Base-by-base conservation (phyloP, 2,888 invertebrate species). In the Nomada hirtipes region DNA sequence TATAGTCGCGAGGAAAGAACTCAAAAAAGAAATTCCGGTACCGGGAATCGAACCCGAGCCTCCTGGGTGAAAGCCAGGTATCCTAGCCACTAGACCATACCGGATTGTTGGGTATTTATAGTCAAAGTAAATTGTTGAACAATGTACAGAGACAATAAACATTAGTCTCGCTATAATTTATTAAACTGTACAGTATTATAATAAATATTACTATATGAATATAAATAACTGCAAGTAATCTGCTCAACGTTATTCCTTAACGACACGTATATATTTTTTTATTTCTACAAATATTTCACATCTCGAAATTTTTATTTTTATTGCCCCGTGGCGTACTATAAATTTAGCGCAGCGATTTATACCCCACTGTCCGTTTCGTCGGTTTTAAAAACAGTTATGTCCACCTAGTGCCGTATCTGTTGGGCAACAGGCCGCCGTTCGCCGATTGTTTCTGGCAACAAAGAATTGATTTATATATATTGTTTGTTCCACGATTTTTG, bases 21-120 rank as follows among this genome's bases (percentile, higher is more conserved):
- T 18, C 2, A 20, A 70, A 79, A 78, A 79, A 73, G 60, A 78
- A 63, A 13, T 87, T 88, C 89, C 88, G 89, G 89, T 89, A 88
- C 89, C 87, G 89, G 88, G 88, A 89, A 88, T 88, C 88, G 89
- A 88, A 95, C 95, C 95, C 95, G 95, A 95, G 95, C 95, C 95
- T 95, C 94, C 95, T 95, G 95, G 95, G 95, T 95, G 95, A 95
- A 94, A 95, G 94, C 95, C 95, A 95, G 95, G 94, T 95, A 95
- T 95, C 95, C 95, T 95, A 95, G 94, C 95, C 95, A 95, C 95
- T 95, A 95, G 95, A 95, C 95, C 95, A 95, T 95, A 95, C 94
- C 95, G 95, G 95, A 95, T 92, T 69, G 2, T 7, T 53, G 15
- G 2, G 0, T 42, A 3, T 0, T 7, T 0, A 1, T 0, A 4